These are phyloP conservation scores for Phyllopteryx taeniolatus DNA, from an alignment of 2,113 vertebrate genomes.

Conservation along the genomic window DNA sequence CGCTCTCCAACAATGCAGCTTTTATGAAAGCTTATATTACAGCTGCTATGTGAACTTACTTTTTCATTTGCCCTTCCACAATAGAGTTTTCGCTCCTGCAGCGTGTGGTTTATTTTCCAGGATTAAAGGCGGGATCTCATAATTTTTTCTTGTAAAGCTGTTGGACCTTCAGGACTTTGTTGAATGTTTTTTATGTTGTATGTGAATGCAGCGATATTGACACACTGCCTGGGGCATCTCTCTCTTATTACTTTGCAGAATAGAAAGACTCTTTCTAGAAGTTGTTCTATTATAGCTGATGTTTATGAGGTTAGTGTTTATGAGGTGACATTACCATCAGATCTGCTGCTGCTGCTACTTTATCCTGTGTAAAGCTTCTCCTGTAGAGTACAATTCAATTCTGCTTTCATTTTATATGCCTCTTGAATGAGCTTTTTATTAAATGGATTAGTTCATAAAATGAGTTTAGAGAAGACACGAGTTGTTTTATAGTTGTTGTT, in stretches of 20 bases:
- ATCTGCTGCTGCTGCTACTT: conserved; percentile 6
- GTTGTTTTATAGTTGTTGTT: neutral
- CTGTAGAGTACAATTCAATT: neutral
- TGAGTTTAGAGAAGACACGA: neutral
- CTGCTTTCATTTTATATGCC: neutral
- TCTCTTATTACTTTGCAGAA: conserved; percentile 50
- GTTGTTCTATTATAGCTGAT: conserved; percentile 25
- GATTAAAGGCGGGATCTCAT: conserved; percentile 26
- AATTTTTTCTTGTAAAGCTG: conserved; percentile 23
- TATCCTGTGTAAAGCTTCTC: conserved; percentile 13
- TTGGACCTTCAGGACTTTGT: conserved; percentile 8
- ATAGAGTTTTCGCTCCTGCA: conserved; percentile 2
- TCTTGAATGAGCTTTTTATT: neutral
- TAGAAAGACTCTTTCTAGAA: conserved; percentile 28
- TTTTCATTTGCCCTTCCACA: conserved; percentile 13
- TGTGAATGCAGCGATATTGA: conserved; percentile 31
- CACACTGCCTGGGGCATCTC: conserved; percentile 32
- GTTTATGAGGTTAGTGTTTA: conserved; percentile 21
- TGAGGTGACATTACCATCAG: conserved; percentile 8
- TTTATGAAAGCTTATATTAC: neutral
- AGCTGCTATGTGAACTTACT: neutral
- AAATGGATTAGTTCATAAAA: neutral
- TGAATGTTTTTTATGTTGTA: conserved; percentile 8
- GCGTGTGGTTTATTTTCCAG: conserved; percentile 24
- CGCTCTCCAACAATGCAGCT: neutral